phyloP scores from a whole-genome alignment of 2,113 vertebrate species.

The Oncorhynchus clarkii region DNA sequence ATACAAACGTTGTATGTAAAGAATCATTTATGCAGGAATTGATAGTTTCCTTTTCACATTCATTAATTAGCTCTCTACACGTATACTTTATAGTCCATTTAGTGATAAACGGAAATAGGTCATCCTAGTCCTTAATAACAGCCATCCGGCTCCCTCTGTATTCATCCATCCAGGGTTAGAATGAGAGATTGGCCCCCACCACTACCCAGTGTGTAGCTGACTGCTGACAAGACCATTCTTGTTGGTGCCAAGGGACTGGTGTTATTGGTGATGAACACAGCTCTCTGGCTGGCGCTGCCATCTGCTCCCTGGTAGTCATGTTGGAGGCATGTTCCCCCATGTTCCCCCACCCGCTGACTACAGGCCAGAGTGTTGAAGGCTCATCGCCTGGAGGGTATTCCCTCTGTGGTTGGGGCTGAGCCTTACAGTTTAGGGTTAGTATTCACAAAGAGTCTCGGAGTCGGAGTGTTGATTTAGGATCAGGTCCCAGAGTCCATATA shows the following conservation, averaged over 20 bases:
- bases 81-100: not conserved
- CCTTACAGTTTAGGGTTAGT: slow-evolving; percentile 11
- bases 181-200: not conserved
- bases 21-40: not conserved
- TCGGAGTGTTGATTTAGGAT: too few species aligned
- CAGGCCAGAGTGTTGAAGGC: slow-evolving; percentile 48
- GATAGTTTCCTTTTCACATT: not conserved
- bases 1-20: too few species aligned
- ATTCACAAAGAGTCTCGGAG: too few species aligned
- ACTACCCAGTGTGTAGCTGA: not conserved
- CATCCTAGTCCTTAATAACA: not conserved
- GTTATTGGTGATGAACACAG: slow-evolving; percentile 30
- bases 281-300: slow-evolving; percentile 46
- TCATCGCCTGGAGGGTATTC: slow-evolving; percentile 42
- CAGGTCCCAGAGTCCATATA: too few species aligned
- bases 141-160: not conserved
- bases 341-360: slow-evolving; percentile 14
- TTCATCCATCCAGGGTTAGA: not conserved
- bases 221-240: slow-evolving; percentile 57
- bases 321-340: slow-evolving; percentile 35
- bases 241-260: slow-evolving; percentile 59
- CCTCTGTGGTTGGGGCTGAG: slow-evolving; percentile 35
- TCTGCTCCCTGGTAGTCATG: slow-evolving; percentile 54
- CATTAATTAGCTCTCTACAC: not conserved
- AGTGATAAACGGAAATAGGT: not conserved